Evolutionary conservation across 2,888 invertebrate species (phyloP), one percentile per base, ranked within the genome.

Genomic region (Philereme transversata): DNA sequence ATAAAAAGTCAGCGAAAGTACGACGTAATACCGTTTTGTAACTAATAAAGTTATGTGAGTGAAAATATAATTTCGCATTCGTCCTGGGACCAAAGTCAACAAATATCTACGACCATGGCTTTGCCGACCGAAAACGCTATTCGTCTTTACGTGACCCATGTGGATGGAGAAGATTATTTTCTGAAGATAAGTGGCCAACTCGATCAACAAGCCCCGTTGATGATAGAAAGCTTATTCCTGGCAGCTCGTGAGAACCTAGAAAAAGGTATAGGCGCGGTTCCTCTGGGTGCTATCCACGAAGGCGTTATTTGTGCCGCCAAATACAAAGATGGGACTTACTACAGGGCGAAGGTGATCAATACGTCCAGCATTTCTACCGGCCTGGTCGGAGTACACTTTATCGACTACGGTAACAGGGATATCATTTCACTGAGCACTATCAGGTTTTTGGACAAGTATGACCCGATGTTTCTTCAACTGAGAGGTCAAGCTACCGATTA

Each of bases 111-210:
- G 65, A 81, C 67, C 67, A 90, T 91, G 90, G 84, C 89, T 78
- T 64, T 84, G 72, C 76, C 82, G 68, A 69, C 74, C 63, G 90
- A 91, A 77, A 70, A 70, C 75, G 71, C 82, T 76, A 89, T 90
- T 84, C 83, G 82, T 47, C 84, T 94, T 51, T 93, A 88, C 70
- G 93, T 95, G 74, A 96, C 96, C 65, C 94, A 94, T 86, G 93
- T 96, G 66, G 96, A 96, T 75, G 93, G 94, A 53, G 94, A 95
- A 64, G 95, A 95, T 38, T 94, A 94, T 60, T 95, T 95, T 77
- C 84, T 97, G 62, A 95, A 94, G 87, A 90, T 97, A 77, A 95
- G 94, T 90, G 96, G 96, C 36, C 96, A 96, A 83, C 86, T 93
- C 0, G 94, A 95, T 73, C 93, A 94, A 72, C 87, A 89, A 63